These are phyloP conservation scores for Sebastes variabilis DNA, from an alignment of 2,797 vertebrate species.

Conservation along the genomic window DNA sequence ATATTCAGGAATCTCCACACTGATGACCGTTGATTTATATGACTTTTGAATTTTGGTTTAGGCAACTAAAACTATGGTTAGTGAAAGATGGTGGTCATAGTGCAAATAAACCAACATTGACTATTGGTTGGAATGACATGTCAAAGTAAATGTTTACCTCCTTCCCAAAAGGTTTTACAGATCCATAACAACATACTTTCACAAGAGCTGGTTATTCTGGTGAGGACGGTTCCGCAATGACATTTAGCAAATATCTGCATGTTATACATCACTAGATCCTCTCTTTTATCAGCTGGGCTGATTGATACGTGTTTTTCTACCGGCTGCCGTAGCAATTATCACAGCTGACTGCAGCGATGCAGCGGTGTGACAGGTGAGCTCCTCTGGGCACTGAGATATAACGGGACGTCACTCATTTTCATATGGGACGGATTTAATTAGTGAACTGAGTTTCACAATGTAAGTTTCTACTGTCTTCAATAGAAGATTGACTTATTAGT, in stretches of 20 bases:
- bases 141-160: neutral
- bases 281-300: neutral
- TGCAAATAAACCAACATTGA: no score
- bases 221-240: neutral
- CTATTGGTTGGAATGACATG: no score
- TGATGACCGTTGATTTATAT: no score
- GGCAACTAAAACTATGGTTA: no score
- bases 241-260: neutral
- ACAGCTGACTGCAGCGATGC: neutral
- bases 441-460: neutral
- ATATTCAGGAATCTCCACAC: no score
- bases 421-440: neutral
- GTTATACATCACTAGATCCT: neutral
- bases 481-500: no score
- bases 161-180: neutral
- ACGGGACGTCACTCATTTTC: neutral
- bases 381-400: neutral
- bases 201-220: neutral
- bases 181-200: neutral
- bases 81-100: no score
- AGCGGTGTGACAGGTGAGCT: neutral
- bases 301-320: neutral
- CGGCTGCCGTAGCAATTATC: neutral
- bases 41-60: no score
- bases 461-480: neutral